These are phyloP conservation scores for Alectura lathami DNA, from an alignment of 2,113 vertebrate species.

Conservation along the genomic window DNA sequence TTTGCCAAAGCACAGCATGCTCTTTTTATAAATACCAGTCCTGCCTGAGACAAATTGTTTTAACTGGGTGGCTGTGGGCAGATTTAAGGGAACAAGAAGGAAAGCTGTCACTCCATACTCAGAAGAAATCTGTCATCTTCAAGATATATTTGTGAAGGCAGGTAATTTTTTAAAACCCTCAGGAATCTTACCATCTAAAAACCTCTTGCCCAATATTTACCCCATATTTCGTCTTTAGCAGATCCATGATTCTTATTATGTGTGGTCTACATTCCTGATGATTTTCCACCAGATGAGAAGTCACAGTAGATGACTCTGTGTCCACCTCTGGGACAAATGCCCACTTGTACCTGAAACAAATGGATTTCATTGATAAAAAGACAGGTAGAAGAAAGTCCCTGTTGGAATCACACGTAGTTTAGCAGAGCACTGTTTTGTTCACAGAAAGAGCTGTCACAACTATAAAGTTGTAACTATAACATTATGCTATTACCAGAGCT, in stretches of 20 bases:
- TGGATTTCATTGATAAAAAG: not conserved
- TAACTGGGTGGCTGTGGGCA: not conserved
- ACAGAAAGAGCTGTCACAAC: not conserved
- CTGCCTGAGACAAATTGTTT: not conserved
- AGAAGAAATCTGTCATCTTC: not conserved
- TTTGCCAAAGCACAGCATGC: not conserved
- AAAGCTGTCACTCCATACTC: not conserved
- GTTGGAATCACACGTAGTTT: not conserved
- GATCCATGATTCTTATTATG: slow-evolving; percentile 84
- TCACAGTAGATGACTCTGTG: slow-evolving; percentile 77
- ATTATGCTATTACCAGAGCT: not conserved
- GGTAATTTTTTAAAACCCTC: not conserved
- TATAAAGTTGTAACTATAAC: not conserved
- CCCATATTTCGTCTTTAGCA: slow-evolving; percentile 82
- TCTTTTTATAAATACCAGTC: not conserved
- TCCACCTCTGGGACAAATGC: slow-evolving; percentile 97
- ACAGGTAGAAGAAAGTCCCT: not conserved
- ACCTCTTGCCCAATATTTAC: slow-evolving; percentile 67
- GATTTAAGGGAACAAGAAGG: not conserved
- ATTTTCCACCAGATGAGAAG: slow-evolving; percentile 80
- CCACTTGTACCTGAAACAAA: slow-evolving; percentile 90
- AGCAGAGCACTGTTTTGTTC: not conserved
- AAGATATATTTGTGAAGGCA: not conserved
- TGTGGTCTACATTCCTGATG: slow-evolving; percentile 90
- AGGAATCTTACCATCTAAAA: not conserved